A percentile compares a stretch with the other conserved stretches of the same genome.
These are phyloP conservation scores for Littorina saxatilis DNA, from an alignment of 1,140 invertebrate genomes.

Conservation along the genomic window DNA sequence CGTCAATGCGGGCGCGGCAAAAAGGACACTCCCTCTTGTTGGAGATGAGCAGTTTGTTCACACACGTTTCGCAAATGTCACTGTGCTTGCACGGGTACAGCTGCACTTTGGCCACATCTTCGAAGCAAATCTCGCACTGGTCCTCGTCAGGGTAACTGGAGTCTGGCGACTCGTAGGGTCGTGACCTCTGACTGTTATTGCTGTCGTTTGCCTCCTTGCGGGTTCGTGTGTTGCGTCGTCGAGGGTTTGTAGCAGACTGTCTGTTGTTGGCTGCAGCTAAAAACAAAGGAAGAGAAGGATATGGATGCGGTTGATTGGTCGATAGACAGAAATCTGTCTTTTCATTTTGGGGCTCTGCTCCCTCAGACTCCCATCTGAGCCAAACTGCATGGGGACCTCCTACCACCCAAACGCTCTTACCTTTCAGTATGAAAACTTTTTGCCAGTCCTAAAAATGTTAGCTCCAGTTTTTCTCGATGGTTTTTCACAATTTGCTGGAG, in stretches of 20 bases:
- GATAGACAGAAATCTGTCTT: no score
- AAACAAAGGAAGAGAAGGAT: no score
- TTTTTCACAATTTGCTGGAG: no score
- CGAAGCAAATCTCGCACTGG: conserved; percentile 25
- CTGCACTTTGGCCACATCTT: conserved; percentile 6
- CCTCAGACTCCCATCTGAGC: no score
- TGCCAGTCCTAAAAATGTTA: no score
- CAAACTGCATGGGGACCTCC: no score
- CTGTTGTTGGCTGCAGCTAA: background rate
- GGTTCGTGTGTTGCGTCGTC: background rate
- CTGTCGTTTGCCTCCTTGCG: background rate
- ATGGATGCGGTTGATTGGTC: no score
- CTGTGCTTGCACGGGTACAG: conserved; percentile 23
- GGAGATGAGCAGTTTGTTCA: background rate
- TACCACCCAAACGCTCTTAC: no score
- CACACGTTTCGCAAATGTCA: conserved; percentile 6
- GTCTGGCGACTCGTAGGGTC: background rate
- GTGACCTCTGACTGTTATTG: background rate
- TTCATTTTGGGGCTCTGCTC: no score
- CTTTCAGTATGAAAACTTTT: no score
- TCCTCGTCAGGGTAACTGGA: background rate
- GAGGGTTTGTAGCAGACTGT: background rate
- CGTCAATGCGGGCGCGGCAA: conserved; percentile 7
- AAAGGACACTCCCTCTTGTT: conserved; percentile 2
- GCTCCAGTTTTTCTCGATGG: no score